Conservation (phyloP, 2,888 invertebrate genomes). For the Epistrophe grossulariae region DNA sequence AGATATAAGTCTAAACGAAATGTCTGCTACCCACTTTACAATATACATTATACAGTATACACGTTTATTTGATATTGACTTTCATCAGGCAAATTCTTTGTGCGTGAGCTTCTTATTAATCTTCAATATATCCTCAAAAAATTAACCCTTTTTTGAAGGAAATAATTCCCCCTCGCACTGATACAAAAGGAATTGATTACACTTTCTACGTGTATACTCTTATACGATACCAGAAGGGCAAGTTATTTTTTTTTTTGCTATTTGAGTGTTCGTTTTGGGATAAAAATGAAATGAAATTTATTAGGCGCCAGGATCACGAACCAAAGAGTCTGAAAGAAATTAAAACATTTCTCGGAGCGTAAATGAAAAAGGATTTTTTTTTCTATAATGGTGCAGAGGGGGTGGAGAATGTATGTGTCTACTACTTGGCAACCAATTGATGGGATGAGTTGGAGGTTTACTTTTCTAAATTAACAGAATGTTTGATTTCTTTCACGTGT, state of each 20-base stretch:
- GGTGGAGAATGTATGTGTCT: constrained; percentile 27
- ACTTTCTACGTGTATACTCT: constrained; percentile 53
- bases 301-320: constrained; percentile 76
- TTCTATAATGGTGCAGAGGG: background rate
- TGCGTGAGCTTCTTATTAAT: constrained; percentile 72
- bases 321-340: constrained; percentile 76
- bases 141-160: constrained; percentile 70
- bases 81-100: constrained; percentile 55
- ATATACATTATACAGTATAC: too few relatives aligned
- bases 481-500: constrained; percentile 76
- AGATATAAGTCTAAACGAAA: constrained; percentile 15
- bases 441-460: constrained; percentile 61
- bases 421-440: constrained; percentile 60
- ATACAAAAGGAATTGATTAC: constrained; percentile 72
- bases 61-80: constrained; percentile 60
- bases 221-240: constrained; percentile 34
- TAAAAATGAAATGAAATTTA: constrained; percentile 76
- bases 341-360: constrained; percentile 74
- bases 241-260: constrained; percentile 28
- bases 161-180: constrained; percentile 50
- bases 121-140: constrained; percentile 67
- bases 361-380: constrained; percentile 71
- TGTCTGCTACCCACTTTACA: background rate
- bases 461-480: constrained; percentile 76
- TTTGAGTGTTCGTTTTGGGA: constrained; percentile 72